Evolutionary conservation across 2,888 invertebrate genomes (phyloP), one percentile per base, ranked within the genome.

Genomic region (Cerceris rybyensis): DNA sequence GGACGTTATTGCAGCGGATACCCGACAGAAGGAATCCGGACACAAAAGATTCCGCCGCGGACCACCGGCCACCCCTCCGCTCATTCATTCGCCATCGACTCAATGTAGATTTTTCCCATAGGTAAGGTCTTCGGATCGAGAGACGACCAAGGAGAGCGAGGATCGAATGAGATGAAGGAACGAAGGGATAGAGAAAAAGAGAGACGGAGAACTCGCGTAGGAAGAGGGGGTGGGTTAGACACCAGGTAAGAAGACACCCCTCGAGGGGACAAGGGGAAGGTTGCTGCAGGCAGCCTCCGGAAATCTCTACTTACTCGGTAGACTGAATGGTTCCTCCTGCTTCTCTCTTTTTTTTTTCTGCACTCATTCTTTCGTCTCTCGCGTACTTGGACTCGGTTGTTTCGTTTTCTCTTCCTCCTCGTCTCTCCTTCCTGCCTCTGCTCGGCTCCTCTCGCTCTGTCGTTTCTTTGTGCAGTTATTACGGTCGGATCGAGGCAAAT

Each of bases 251-350:
- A 89, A 85, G 88, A 90, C 91, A 90, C 89, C 90, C 90, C 82
- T 76, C 77, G 77, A 57, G 50, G 54, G 59, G 64, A 71, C n/a
- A 64, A 54, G 64, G 60, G 52, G 55, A 8, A 16, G 57, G 49
- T n/a, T 9, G 16, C 41, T 54, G 54, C 63, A 49, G 68, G 58
- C 69, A 84, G 85, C 87, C 87, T 87, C 92, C 92, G 92, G 91
- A 91, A 91, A 91, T 92, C 90, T 91, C 91, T 90, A 89, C 91
- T 92, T 92, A 92, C 91, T 88, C 87, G 43, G 43, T 85, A 88
- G 89, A 84, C 83, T 91, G 86, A 91, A 91, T 91, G 85, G 80
- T 81, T 83, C 71, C 82, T 71, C 68, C 79, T 73, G 68, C 78
- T 67, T 50, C 39, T 46, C 41, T 59, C 28, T 39, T 57, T 70